Evolutionary conservation across 1,140 invertebrate genomes (phyloP), one percentile per base, ranked within the genome.

Genomic region (Bactericera cockerelli): DNA sequence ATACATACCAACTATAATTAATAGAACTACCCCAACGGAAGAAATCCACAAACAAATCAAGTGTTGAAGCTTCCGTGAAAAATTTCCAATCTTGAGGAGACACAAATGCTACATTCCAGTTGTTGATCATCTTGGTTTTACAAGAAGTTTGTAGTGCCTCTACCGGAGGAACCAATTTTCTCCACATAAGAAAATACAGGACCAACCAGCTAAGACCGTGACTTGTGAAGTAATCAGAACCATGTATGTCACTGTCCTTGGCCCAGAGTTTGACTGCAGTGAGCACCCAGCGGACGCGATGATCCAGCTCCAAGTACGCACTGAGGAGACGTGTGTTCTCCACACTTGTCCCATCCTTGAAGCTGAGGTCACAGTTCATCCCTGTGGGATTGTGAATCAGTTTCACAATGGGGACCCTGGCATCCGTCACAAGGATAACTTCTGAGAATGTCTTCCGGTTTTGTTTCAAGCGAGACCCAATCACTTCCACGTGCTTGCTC

Each of bases 321-420:
- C 65, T 70, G 33, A 78, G 63, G 64, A 76, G 69, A 65, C 70
- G 70, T 1, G 75, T 75, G 64, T 79, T 79, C 67, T 77, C 74
- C 19, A 76, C 72, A 62, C 72, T 71, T 14, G 79, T 69, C 2
- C 75, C 74, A 69, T 76, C 75, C 28, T 70, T 67, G 59, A 80
- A 79, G 0, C 77, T 78, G 28, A 81, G 67, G 68, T 81, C 78
- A 65, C 77, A 79, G 26, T 73, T 67, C 2, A 79, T 60, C 6
- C 66, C 61, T 3, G 72, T 73, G 2, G 62, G 58, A n/a, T 61
- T 65, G 64, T 79, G 75, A 56, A 62, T 62, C 39, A 77, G 65
- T 67, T 75, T 77, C 10, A 81, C 70, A 61, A 80, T 80, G 0
- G 79, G 79, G 2, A 76, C 74, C 4, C 28, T 4, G 28, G 28